These are phyloP conservation scores for Standfussiana lucernea DNA, from an alignment of 2,888 invertebrate genomes.

Conservation along the genomic window DNA sequence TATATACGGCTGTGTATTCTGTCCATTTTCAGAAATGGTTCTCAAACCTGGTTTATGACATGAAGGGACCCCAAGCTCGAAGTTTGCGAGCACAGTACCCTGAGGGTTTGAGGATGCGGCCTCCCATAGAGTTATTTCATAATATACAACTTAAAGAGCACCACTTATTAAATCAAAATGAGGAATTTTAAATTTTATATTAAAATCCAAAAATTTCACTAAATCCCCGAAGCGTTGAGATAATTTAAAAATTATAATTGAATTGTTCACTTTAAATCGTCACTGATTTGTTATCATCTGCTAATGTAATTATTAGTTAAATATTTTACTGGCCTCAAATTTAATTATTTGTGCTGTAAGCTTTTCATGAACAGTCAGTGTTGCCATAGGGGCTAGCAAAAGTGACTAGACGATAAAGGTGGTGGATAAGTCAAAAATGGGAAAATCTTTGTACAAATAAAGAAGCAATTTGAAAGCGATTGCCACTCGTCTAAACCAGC, in stretches of 20 bases:
- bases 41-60: not conserved
- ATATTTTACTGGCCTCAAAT: not conserved
- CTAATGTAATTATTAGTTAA: conserved; percentile 24
- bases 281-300: conserved; percentile 46
- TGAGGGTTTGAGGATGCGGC: too few species aligned
- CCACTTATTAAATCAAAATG: conserved; percentile 3
- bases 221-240: conserved; percentile 68
- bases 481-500: not conserved
- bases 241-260: conserved; percentile 66
- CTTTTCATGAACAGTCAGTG: not conserved
- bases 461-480: not conserved
- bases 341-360: too few species aligned
- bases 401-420: too few species aligned
- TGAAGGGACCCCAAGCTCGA: not conserved
- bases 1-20: not conserved
- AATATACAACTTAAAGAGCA: conserved; percentile 2
- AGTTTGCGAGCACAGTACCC: not conserved
- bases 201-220: conserved; percentile 37
- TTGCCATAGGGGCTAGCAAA: not conserved
- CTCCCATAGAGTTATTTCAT: conserved; percentile 34
- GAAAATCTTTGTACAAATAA: too few species aligned
- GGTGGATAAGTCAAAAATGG: not conserved
- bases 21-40: not conserved
- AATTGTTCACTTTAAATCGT: conserved; percentile 64
- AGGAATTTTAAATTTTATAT: conserved; percentile 2